phyloP scores from a whole-genome alignment of 2,797 vertebrate species.

The Stomatorhinus walkeri region DNA sequence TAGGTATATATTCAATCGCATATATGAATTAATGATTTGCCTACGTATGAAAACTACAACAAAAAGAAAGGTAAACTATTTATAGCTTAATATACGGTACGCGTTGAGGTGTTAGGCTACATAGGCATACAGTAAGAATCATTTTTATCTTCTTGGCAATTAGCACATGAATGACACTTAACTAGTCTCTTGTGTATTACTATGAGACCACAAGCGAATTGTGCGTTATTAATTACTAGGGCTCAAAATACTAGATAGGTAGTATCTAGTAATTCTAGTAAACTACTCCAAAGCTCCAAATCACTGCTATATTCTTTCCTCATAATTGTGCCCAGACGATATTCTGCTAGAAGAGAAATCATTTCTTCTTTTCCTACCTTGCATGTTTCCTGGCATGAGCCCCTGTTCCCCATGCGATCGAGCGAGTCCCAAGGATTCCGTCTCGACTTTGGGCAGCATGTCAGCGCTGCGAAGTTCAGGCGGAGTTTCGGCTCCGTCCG shows the following conservation, averaged over 20 bases:
- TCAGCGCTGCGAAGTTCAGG: conserved; percentile 72
- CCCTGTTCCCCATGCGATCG: conserved; percentile 93
- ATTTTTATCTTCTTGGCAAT: background rate
- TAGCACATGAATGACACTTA: background rate
- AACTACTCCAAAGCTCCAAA: background rate
- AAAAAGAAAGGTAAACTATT: background rate
- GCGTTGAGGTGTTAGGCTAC: background rate
- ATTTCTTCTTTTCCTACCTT: conserved; percentile 70
- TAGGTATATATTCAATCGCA: background rate
- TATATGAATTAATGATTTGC: background rate
- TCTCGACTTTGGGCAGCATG: conserved; percentile 99
- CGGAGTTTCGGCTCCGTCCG: conserved; percentile 61
- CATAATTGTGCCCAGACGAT: background rate
- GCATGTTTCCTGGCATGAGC: conserved; percentile 92
- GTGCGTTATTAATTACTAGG: background rate
- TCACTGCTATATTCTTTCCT: background rate
- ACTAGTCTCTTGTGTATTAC: background rate
- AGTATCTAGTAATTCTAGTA: background rate
- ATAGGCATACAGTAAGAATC: background rate
- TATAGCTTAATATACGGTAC: background rate
- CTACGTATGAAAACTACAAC: background rate
- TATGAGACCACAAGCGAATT: background rate
- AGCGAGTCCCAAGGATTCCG: conserved; percentile 85
- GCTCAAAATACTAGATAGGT: background rate
- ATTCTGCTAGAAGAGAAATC: background rate